Percentiles rank a stretch among this genome's conserved stretches.
Conservation (phyloP, 2,797 vertebrate genomes). For the Anniella stebbinsi region DNA sequence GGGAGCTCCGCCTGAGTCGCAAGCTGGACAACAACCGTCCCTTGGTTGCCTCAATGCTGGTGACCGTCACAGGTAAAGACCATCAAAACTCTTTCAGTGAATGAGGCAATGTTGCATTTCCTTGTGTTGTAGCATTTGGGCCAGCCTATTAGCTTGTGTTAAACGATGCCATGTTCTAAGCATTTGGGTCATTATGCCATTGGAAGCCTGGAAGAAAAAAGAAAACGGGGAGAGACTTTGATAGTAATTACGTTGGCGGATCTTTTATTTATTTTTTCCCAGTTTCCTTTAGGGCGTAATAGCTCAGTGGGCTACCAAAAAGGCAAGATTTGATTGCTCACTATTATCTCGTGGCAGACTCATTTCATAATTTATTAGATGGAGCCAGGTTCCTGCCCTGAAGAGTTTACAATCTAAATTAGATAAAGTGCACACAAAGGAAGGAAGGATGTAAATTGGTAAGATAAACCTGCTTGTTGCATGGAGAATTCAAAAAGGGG, state of each 20-base stretch:
- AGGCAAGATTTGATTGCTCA: constrained; percentile 45
- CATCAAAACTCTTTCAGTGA: constrained; percentile 25
- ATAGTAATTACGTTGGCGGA: constrained; percentile 21
- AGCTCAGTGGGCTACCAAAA: constrained; percentile 36
- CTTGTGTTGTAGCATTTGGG: fast-evolving
- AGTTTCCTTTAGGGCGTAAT: constrained; percentile 39
- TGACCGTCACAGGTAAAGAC: constrained; percentile 95
- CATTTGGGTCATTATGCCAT: neutral
- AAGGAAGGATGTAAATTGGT: constrained; percentile 14
- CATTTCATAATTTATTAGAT: constrained; percentile 47
- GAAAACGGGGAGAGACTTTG: neutral
- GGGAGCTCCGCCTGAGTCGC: constrained; percentile 94
- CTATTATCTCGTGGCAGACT: constrained; percentile 45
- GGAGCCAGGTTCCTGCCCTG: constrained; percentile 36
- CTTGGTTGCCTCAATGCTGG: constrained; percentile 95
- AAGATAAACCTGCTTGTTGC: constrained; percentile 32
- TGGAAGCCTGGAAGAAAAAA: fast-evolving
- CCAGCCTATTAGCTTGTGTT: fast-evolving
- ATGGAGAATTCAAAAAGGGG: neutral
- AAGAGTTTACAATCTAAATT: constrained; percentile 47
- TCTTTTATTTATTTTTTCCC: constrained; percentile 43
- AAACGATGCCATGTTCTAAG: neutral
- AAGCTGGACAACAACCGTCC: constrained; percentile 99
- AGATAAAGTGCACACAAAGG: constrained; percentile 38
- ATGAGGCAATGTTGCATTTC: neutral